Percentiles rank a stretch among this genome's conserved stretches.
Evolutionary conservation across 2,797 vertebrate species (phyloP).

Genomic region (Onychomys arenicola): DNA sequence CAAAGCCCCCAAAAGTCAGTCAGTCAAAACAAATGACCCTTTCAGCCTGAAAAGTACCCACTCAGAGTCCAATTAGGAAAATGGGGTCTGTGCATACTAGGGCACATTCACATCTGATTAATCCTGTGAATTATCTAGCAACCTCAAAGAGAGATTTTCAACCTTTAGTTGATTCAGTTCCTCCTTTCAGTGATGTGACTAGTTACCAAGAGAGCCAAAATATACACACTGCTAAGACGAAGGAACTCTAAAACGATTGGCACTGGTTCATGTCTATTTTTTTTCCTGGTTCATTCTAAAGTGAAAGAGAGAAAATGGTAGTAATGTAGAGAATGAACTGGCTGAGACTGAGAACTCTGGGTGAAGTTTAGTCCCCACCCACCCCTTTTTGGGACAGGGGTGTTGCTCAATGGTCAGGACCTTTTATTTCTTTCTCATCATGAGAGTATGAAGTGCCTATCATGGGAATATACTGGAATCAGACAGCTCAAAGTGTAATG

Average conservation of each 20-base stretch:
- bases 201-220: conserved; percentile 37
- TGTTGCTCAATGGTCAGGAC: not conserved
- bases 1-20: conserved; percentile 80
- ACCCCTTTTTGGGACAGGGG: too few species aligned
- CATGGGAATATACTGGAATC: conserved; percentile 61
- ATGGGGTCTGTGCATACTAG: conserved; percentile 76
- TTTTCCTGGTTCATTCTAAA: too few species aligned
- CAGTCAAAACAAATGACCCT: conserved; percentile 83
- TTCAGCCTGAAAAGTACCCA: conserved; percentile 82
- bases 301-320: not conserved
- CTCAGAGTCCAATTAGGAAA: conserved; percentile 84
- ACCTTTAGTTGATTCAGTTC: conserved; percentile 30
- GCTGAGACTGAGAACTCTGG: conserved; percentile 68
- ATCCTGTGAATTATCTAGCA: conserved; percentile 78
- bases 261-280: not conserved
- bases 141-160: not conserved
- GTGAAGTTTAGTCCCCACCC: conserved; percentile 26
- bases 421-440: conserved; percentile 7
- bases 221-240: conserved; percentile 17
- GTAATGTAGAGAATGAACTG: conserved; percentile 43
- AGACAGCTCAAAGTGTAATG: conserved; percentile 15
- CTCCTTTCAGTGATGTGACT: conserved; percentile 56
- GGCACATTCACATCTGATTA: conserved; percentile 79
- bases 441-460: conserved; percentile 15
- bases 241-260: conserved; percentile 51